These are phyloP conservation scores for Leptinotarsa texana DNA, from an alignment of 1,140 invertebrate species.

Conservation along the genomic window DNA sequence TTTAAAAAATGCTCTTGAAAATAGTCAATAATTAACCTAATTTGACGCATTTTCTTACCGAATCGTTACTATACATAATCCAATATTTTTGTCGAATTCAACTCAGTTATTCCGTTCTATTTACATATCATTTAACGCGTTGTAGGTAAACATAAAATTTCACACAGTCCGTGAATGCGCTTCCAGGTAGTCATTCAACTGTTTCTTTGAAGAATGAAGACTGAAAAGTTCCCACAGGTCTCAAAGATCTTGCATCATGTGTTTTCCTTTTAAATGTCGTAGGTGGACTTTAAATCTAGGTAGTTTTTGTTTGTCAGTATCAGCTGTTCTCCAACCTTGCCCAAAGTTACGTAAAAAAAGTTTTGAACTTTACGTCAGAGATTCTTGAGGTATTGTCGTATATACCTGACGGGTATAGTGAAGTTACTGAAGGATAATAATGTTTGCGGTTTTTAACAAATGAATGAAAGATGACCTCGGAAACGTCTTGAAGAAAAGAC, in stretches of 20 bases:
- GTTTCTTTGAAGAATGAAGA: slow-evolving; percentile 11
- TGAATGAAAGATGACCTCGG: slow-evolving; percentile 6
- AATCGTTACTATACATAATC: no score
- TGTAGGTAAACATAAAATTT: neutral
- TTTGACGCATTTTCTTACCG: no score
- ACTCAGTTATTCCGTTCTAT: neutral
- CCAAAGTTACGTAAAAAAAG: slow-evolving; percentile 13
- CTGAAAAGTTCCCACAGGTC: slow-evolving; percentile 24
- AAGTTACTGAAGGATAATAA: neutral
- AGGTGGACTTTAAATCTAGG: slow-evolving; percentile 25
- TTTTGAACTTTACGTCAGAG: neutral
- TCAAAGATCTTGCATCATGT: slow-evolving; percentile 15
- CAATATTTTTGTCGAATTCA: neutral
- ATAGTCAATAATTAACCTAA: no score
- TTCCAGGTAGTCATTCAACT: neutral
- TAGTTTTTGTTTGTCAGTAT: slow-evolving; percentile 10
- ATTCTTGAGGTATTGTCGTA: neutral
- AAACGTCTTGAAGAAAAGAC: slow-evolving; percentile 4
- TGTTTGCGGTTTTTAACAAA: slow-evolving; percentile 7
- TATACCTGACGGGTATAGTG: slow-evolving; percentile 2
- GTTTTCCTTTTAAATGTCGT: slow-evolving; percentile 23
- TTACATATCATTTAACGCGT: slow-evolving; percentile 1
- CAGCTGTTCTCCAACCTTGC: slow-evolving; percentile 18
- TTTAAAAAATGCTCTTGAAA: no score
- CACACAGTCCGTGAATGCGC: neutral